Conservation (phyloP, 2,113 vertebrate genomes). For the Oreotrochilus melanogaster region DNA sequence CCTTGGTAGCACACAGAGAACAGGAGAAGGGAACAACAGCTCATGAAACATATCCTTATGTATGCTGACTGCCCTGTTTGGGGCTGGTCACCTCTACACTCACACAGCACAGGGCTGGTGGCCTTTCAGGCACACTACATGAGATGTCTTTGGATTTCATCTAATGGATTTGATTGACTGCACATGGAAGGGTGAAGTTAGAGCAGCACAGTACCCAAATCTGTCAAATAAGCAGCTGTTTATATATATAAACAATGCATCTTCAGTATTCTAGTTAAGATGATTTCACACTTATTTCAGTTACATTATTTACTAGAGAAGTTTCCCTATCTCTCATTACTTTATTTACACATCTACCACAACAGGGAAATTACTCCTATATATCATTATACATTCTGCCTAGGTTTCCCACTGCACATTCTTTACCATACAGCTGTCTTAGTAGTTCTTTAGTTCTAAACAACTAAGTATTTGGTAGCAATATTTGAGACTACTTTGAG, state of each 20-base stretch:
- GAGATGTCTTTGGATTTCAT: background rate
- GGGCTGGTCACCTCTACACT: background rate
- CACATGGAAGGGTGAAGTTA: background rate
- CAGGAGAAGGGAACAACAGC: background rate
- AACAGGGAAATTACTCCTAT: background rate
- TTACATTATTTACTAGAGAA: background rate
- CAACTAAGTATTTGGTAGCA: background rate
- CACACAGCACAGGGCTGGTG: background rate
- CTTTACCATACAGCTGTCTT: background rate
- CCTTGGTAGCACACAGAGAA: background rate
- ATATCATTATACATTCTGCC: background rate
- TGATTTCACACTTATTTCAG: background rate
- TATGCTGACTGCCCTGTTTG: accelerated
- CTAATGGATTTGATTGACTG: background rate
- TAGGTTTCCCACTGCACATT: background rate
- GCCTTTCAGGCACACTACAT: background rate
- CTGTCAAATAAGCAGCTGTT: background rate
- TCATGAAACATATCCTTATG: background rate
- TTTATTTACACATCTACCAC: background rate
- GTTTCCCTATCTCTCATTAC: background rate
- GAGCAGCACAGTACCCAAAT: background rate
- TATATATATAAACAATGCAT: background rate
- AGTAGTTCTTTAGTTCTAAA: background rate
- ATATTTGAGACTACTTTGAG: background rate
- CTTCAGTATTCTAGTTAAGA: background rate